phyloP scores from a whole-genome alignment of 2,113 vertebrate genomes.

The Haemorhous mexicanus region DNA sequence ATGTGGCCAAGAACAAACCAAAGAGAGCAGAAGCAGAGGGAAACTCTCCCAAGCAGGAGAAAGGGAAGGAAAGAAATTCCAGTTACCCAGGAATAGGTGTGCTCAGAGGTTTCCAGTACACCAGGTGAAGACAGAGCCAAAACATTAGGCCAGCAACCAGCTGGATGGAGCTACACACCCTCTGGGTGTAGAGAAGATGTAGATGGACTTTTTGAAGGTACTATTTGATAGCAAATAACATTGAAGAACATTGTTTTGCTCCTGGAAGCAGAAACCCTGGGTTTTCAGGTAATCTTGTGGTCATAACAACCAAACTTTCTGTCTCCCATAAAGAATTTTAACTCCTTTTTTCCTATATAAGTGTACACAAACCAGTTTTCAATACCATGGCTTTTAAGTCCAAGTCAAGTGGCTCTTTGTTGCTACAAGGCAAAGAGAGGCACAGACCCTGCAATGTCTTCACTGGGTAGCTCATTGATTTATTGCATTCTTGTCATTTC shows the following conservation, averaged over 20 bases:
- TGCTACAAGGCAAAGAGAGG: background rate
- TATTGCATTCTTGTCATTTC: background rate
- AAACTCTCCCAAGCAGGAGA: background rate
- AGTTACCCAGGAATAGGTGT: background rate
- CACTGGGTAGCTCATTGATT: background rate
- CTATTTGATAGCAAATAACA: fast-evolving
- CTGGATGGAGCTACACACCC: background rate
- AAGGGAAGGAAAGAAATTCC: background rate
- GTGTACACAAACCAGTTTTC: background rate
- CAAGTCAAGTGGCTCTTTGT: background rate
- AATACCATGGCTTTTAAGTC: background rate
- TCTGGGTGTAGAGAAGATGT: background rate
- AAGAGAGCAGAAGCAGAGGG: background rate
- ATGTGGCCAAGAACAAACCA: background rate
- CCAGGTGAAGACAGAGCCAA: background rate
- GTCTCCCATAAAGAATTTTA: background rate
- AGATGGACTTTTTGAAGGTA: background rate
- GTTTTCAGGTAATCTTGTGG: background rate
- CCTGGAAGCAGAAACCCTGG: background rate
- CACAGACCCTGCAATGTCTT: background rate
- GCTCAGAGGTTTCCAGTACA: background rate
- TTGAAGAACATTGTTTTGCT: background rate
- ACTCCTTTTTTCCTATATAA: background rate
- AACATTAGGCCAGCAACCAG: background rate
- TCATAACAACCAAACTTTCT: background rate